Conservation (phyloP, 1,140 invertebrate species). For the Latrodectus geometricus region DNA sequence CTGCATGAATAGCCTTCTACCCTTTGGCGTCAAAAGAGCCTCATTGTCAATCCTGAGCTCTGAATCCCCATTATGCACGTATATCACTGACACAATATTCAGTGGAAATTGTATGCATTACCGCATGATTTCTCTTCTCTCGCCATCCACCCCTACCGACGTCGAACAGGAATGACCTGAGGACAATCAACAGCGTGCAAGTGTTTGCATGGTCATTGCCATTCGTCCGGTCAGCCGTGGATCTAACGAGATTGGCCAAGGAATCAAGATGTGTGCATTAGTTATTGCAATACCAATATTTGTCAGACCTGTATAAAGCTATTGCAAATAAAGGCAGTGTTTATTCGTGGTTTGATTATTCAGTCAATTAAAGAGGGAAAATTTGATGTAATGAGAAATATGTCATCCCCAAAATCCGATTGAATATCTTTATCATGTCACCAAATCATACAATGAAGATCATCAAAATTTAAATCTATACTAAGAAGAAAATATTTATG, state of each 20-base stretch:
- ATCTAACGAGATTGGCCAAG: slow-evolving; percentile 8
- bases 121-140: slow-evolving; percentile 20
- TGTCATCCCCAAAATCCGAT: no score
- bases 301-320: slow-evolving; percentile 2
- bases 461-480: no score
- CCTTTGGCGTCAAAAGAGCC: slow-evolving; percentile 11
- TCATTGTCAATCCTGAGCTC: slow-evolving; percentile 36
- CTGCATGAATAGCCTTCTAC: slow-evolving; percentile 20
- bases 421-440: no score
- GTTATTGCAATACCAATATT: slow-evolving; percentile 44
- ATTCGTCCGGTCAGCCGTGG: slow-evolving; percentile 16
- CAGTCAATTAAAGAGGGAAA: slow-evolving; percentile 22
- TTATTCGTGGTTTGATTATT: slow-evolving; percentile 26
- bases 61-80: slow-evolving; percentile 26
- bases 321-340: slow-evolving; percentile 31
- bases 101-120: slow-evolving; percentile 28
- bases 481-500: no score
- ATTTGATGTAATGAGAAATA: no score
- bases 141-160: background rate
- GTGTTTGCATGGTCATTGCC: slow-evolving; percentile 51
- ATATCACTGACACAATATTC: slow-evolving; percentile 43
- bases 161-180: slow-evolving; percentile 1
- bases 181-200: slow-evolving; percentile 40
- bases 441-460: no score
- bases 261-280: slow-evolving; percentile 59